Percentiles rank a stretch among this genome's conserved stretches.
These are phyloP conservation scores for Alentia gelatinosa DNA, from an alignment of 2,888 invertebrate genomes.

Conservation along the genomic window DNA sequence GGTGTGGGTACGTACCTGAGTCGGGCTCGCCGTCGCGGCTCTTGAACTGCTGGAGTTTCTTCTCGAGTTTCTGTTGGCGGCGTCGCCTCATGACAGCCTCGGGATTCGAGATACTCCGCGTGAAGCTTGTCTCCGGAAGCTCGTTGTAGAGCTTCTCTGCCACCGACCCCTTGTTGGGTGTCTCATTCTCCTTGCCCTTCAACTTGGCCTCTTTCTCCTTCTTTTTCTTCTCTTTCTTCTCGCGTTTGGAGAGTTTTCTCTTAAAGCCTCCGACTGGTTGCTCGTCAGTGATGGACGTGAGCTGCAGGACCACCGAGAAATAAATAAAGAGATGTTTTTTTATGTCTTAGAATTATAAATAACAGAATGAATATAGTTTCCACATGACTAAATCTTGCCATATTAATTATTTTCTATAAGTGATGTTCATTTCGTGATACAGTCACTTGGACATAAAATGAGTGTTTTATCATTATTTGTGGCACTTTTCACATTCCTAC, in stretches of 20 bases:
- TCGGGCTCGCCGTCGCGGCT: conserved; percentile 94
- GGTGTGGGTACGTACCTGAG: conserved; percentile 84
- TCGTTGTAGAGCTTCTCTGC: conserved; percentile 84
- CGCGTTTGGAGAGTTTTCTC: conserved; percentile 96
- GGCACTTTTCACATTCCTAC: too few species aligned
- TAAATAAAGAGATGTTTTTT: too few species aligned
- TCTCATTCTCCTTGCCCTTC: conserved; percentile 85
- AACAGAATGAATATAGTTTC: too few species aligned
- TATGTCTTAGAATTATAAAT: too few species aligned
- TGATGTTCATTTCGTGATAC: too few species aligned
- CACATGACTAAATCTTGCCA: too few species aligned
- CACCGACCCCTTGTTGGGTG: conserved; percentile 67
- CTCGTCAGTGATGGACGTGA: conserved; percentile 39
- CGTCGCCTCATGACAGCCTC: conserved; percentile 99
- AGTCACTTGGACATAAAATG: too few species aligned
- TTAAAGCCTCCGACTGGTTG: conserved; percentile 79
- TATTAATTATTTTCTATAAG: too few species aligned
- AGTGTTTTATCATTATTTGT: too few species aligned
- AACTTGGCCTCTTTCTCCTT: conserved; percentile 82
- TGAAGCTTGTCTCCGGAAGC: conserved; percentile 97
- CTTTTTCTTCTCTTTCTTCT: conserved; percentile 98
- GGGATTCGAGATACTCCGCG: conserved; percentile 99
- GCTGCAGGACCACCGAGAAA: too few species aligned
- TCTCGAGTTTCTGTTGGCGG: conserved; percentile 96
- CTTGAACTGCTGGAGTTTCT: conserved; percentile 94